phyloP scores from a whole-genome alignment of 2,113 vertebrate species.

The Helogale parvula region DNA sequence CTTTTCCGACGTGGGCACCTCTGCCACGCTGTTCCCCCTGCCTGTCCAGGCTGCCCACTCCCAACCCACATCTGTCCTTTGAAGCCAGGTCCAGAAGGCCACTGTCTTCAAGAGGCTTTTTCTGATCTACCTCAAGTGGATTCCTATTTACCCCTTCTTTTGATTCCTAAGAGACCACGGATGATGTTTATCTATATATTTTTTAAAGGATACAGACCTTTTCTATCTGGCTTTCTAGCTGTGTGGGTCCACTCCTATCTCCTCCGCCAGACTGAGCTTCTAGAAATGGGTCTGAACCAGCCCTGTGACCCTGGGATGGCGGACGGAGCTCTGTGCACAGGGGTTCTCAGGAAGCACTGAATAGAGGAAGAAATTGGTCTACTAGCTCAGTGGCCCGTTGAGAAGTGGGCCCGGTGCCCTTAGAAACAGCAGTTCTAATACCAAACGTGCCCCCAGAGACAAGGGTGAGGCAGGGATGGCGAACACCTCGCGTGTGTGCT shows the following conservation, averaged over 20 bases:
- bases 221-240: background rate
- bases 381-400: background rate
- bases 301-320: background rate
- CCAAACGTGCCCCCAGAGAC: background rate
- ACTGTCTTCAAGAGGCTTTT: background rate
- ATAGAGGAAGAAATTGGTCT: background rate
- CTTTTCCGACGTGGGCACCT: background rate
- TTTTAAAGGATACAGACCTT: background rate
- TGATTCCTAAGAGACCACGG: background rate
- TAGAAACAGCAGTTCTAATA: background rate
- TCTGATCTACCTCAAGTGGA: background rate
- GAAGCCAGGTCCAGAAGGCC: background rate
- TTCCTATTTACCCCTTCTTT: background rate
- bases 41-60: background rate
- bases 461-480: background rate
- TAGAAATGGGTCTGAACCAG: background rate
- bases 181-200: background rate
- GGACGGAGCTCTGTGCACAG: background rate
- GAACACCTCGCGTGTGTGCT: fast-evolving
- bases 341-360: background rate
- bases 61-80: background rate
- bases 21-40: background rate
- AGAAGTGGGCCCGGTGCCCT: background rate
- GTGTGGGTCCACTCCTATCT: background rate
- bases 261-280: background rate